Percentiles rank a stretch among this genome's conserved stretches.
Evolutionary conservation across 2,113 vertebrate genomes (phyloP).

Genomic region (Anguilla rostrata): DNA sequence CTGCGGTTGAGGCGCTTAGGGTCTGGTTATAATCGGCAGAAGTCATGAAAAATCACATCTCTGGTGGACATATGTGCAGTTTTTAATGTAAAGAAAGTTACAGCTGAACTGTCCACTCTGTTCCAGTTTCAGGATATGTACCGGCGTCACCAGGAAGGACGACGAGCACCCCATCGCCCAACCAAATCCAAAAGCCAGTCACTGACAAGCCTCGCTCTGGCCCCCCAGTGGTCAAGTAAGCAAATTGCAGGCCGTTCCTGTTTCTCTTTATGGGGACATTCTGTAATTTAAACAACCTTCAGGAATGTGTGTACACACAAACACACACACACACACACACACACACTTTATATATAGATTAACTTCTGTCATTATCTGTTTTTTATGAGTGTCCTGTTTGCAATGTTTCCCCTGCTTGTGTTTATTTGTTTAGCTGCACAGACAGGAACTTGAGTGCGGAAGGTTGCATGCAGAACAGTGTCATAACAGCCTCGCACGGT

Average conservation of each 20-base stretch:
- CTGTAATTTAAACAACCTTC: background rate
- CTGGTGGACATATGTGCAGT: background rate
- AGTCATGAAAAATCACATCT: background rate
- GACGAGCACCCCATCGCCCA: conserved; percentile 64
- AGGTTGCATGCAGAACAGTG: conserved; percentile 66
- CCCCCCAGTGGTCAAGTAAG: conserved; percentile 77
- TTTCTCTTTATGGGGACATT: background rate
- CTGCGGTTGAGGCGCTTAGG: no score
- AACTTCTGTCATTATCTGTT: background rate
- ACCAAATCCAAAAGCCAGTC: conserved; percentile 61
- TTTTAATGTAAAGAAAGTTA: background rate
- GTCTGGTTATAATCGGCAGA: no score
- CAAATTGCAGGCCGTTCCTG: conserved; percentile 10
- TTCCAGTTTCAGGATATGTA: conserved; percentile 82
- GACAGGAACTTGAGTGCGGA: conserved; percentile 52
- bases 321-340: no score
- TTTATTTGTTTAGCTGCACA: conserved; percentile 62
- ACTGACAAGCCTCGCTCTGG: conserved; percentile 68
- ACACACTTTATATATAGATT: background rate
- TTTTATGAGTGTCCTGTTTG: no score
- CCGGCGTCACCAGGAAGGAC: conserved; percentile 68
- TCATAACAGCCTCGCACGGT: conserved; percentile 73
- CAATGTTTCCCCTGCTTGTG: background rate
- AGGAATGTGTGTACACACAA: no score
- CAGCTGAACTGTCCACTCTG: conserved; percentile 17